These are phyloP conservation scores for Phenganax marumi DNA, from an alignment of 92 coral and sea anemone species.

Conservation along the genomic window DNA sequence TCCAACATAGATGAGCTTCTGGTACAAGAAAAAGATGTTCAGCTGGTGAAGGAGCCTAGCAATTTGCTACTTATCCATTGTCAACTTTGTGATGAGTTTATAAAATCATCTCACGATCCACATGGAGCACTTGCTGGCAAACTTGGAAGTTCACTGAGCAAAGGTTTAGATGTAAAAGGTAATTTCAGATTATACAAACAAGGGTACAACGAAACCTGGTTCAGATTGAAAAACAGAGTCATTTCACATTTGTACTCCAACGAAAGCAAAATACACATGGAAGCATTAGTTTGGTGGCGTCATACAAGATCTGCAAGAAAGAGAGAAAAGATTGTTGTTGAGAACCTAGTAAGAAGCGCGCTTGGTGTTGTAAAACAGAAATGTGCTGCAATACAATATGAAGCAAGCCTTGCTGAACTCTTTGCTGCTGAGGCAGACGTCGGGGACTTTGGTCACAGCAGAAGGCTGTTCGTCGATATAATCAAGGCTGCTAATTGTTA, in stretches of 20 bases:
- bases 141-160: slow-evolving; percentile 11
- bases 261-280: slow-evolving; percentile 23
- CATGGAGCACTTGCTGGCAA: neutral
- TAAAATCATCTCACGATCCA: neutral
- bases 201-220: slow-evolving; percentile 35
- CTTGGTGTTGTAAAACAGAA: slow-evolving; percentile 28
- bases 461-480: slow-evolving; percentile 2
- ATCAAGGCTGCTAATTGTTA: slow-evolving; percentile 11
- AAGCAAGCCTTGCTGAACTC: slow-evolving; percentile 20
- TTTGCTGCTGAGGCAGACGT: slow-evolving; percentile 33
- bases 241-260: slow-evolving; percentile 26
- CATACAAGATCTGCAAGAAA: slow-evolving; percentile 23
- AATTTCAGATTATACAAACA: neutral
- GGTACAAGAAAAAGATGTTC: neutral
- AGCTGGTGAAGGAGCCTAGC: neutral
- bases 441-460: slow-evolving; percentile 26
- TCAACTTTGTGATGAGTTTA: neutral
- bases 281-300: slow-evolving; percentile 23
- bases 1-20: neutral
- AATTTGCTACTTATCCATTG: neutral
- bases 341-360: slow-evolving; percentile 19
- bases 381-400: slow-evolving; percentile 21
- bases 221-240: slow-evolving; percentile 17
- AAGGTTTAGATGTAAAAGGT: slow-evolving; percentile 18
- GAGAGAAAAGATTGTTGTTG: slow-evolving; percentile 10